These are phyloP conservation scores for Avahi laniger DNA, from an alignment of 2,797 vertebrate genomes.

Conservation along the genomic window DNA sequence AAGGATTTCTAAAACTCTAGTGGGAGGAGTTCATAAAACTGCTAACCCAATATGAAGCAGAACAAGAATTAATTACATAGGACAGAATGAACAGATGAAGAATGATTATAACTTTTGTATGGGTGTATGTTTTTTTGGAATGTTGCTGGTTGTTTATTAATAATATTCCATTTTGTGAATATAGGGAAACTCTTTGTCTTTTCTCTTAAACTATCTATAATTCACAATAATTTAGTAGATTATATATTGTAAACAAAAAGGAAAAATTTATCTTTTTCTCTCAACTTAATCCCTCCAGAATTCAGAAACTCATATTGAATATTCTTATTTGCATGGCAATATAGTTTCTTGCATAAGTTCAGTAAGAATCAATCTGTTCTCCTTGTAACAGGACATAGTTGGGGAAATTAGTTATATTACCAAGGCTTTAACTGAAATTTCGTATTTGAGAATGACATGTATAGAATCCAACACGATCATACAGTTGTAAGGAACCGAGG, in stretches of 20 bases:
- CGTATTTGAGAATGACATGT: background rate
- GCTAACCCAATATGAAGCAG: background rate
- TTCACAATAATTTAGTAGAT: background rate
- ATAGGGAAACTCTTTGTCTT: background rate
- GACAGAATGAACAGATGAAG: background rate
- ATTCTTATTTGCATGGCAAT: constrained; percentile 8
- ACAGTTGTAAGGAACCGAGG: background rate
- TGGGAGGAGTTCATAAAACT: background rate
- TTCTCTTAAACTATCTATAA: background rate
- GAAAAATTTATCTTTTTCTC: constrained; percentile 39
- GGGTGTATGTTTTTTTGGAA: background rate
- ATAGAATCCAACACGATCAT: background rate
- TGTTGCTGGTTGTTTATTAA: background rate
- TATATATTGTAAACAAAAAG: background rate
- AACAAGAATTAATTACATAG: background rate
- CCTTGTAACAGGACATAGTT: background rate
- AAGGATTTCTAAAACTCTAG: background rate
- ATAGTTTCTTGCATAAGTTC: background rate
- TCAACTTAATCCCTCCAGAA: background rate
- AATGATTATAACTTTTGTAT: background rate
- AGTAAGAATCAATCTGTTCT: background rate
- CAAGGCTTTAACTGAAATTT: constrained; percentile 25
- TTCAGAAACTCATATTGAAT: background rate
- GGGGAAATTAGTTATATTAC: background rate
- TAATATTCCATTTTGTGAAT: background rate